Evolutionary conservation across 2,888 invertebrate genomes (phyloP).

Genomic region (Latrodectus elegans): DNA sequence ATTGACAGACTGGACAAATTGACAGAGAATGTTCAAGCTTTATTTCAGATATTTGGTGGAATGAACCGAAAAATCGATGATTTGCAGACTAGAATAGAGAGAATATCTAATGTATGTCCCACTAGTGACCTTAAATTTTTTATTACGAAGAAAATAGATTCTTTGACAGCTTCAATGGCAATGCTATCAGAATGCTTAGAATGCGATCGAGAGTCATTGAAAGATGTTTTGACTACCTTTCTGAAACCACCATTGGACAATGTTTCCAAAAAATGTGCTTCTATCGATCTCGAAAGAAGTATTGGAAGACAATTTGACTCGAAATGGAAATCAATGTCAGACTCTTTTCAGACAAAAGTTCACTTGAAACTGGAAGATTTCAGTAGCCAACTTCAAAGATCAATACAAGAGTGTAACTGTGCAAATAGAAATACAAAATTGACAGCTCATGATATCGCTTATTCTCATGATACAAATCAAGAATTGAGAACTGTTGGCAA

Average conservation of each 20-base stretch:
- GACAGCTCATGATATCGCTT: constrained; percentile 53
- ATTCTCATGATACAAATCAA: constrained; percentile 54
- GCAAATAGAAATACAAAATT: constrained; percentile 7
- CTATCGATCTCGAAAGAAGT: constrained; percentile 38
- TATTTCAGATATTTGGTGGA: constrained; percentile 63
- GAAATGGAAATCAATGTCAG: constrained; percentile 46
- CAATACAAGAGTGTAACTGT: constrained; percentile 33
- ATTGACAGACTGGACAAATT: constrained; percentile 56
- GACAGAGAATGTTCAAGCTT: constrained; percentile 61
- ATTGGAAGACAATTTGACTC: constrained; percentile 46
- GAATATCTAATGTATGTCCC: constrained; percentile 45
- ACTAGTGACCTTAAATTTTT: constrained; percentile 58
- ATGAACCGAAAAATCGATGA: constrained; percentile 64
- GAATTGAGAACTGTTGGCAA: constrained; percentile 31
- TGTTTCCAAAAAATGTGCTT: constrained; percentile 50
- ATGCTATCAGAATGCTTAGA: constrained; percentile 59
- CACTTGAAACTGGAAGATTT: constrained; percentile 50
- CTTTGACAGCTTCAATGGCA: constrained; percentile 50
- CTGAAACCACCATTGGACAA: constrained; percentile 54
- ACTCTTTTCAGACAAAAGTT: constrained; percentile 45
- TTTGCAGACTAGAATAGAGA: constrained; percentile 53
- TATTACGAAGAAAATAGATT: constrained; percentile 60
- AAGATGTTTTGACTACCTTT: constrained; percentile 51
- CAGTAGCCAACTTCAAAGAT: constrained; percentile 27
- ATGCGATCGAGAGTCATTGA: constrained; percentile 56